Evolutionary conservation across 2,113 vertebrate genomes (phyloP).

Genomic region (Saccopteryx leptura): DNA sequence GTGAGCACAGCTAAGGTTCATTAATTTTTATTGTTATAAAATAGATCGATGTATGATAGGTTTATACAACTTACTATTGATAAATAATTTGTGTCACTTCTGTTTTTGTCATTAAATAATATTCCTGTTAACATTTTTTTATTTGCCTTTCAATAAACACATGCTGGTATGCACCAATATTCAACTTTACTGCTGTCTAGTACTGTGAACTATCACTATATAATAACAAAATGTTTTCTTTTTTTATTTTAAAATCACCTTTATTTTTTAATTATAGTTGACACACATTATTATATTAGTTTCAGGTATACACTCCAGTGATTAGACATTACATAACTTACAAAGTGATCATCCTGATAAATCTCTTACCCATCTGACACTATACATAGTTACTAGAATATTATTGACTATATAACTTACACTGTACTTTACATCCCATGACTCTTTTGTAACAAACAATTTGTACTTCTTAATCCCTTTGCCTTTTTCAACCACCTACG

Average conservation of each 20-base stretch:
- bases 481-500: background rate
- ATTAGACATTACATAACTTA: background rate
- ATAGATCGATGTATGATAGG: background rate
- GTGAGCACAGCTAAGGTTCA: background rate
- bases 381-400: background rate
- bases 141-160: background rate
- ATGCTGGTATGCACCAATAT: background rate
- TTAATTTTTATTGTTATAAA: constrained; percentile 16
- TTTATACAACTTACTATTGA: background rate
- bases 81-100: background rate
- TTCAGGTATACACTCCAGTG: background rate
- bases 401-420: background rate
- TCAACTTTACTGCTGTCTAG: background rate
- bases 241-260: background rate
- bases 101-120: background rate
- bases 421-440: background rate
- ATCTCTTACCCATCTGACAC: background rate
- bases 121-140: background rate
- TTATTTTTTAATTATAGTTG: background rate
- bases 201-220: background rate
- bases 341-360: background rate
- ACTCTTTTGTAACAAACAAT: background rate
- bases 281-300: background rate
- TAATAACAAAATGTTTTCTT: background rate
- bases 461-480: background rate